Evolutionary conservation across 2,113 vertebrate species (phyloP).

Genomic region (Cheilinus undulatus): DNA sequence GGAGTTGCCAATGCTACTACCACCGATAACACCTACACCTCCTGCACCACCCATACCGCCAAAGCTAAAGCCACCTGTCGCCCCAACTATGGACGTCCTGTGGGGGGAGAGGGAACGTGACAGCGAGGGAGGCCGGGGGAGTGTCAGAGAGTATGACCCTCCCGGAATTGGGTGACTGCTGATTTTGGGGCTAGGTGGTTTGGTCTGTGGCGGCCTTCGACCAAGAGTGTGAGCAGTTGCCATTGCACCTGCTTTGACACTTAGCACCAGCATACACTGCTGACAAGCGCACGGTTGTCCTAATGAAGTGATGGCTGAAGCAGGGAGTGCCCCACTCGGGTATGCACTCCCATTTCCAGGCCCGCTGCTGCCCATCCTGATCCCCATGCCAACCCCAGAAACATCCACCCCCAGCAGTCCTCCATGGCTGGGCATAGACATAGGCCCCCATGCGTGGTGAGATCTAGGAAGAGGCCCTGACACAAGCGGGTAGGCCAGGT

Average conservation of each 20-base stretch:
- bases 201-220: conserved; percentile 78
- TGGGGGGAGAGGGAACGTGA: conserved; percentile 78
- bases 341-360: conserved; percentile 81
- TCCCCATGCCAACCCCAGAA: conserved; percentile 78
- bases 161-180: conserved; percentile 65
- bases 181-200: conserved; percentile 81
- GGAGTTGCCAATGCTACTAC: conserved; percentile 22
- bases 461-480: conserved; percentile 89
- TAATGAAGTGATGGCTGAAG: conserved; percentile 83
- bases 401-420: conserved; percentile 80
- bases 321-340: conserved; percentile 83
- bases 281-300: conserved; percentile 90
- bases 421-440: conserved; percentile 69
- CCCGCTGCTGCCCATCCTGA: conserved; percentile 75
- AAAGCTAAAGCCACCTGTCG: conserved; percentile 60
- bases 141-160: conserved; percentile 80
- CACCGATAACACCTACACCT: conserved; percentile 51
- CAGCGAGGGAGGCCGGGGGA: conserved; percentile 79
- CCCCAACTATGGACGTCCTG: conserved; percentile 78
- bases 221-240: conserved; percentile 81
- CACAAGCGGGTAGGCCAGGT: conserved; percentile 92
- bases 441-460: conserved; percentile 83
- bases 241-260: conserved; percentile 85
- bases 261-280: conserved; percentile 92
- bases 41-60: conserved; percentile 54